Conservation (phyloP, 1,140 invertebrate genomes). For the Ceratoteleas bidentatus region DNA sequence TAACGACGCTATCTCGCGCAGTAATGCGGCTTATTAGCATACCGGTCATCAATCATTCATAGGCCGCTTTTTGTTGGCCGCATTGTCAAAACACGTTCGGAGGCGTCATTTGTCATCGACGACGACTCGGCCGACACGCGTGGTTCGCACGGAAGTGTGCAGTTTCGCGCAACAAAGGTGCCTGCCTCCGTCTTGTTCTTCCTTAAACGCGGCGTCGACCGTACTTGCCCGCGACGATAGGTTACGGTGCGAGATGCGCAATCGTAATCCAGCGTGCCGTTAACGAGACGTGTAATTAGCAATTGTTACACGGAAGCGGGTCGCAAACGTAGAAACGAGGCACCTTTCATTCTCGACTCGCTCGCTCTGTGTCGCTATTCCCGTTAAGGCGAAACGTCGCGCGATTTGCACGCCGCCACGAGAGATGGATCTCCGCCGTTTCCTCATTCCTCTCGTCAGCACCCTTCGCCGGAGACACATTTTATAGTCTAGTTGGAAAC, state of each 20-base stretch:
- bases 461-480: constrained; percentile 43
- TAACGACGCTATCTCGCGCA: constrained; percentile 6
- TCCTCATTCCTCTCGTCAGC: constrained; percentile 58
- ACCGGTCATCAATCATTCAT: constrained; percentile 27
- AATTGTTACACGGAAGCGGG: constrained; percentile 64
- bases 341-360: constrained; percentile 56
- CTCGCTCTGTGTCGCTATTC: constrained; percentile 38
- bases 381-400: constrained; percentile 62
- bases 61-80: constrained; percentile 11
- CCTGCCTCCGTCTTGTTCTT: constrained; percentile 22
- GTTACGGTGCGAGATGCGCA: constrained; percentile 40
- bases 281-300: constrained; percentile 67
- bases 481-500: constrained; percentile 63
- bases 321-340: constrained; percentile 55
- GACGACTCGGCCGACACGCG: constrained; percentile 22
- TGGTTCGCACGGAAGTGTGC: constrained; percentile 46
- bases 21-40: constrained; percentile 17
- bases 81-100: constrained; percentile 33
- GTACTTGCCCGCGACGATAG: constrained; percentile 32
- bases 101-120: constrained; percentile 45
- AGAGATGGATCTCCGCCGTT: constrained; percentile 52
- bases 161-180: constrained; percentile 43
- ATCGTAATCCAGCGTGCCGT: constrained; percentile 59
- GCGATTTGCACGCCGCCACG: constrained; percentile 56
- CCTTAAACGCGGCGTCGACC: constrained; percentile 18